A percentile compares a stretch with the other conserved stretches of the same genome.
phyloP scores from a whole-genome alignment of 2,888 invertebrate genomes.

The Phengaris alcon region DNA sequence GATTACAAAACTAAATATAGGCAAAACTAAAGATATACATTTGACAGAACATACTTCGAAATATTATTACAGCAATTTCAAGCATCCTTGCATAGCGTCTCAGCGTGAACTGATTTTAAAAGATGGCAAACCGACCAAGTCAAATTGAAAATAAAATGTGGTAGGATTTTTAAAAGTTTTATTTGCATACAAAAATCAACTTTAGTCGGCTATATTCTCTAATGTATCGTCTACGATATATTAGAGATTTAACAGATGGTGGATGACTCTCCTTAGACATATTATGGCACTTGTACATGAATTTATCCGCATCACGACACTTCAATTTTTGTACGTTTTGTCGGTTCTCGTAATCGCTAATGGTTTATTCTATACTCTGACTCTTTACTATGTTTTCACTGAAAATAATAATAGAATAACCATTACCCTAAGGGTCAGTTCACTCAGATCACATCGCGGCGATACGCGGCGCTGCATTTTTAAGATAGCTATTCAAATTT shows the following conservation, averaged over 20 bases:
- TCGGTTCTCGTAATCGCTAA: conserved; percentile 39
- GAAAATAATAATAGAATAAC: background rate
- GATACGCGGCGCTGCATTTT: no score
- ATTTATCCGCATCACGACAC: conserved; percentile 27
- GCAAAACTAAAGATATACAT: no score
- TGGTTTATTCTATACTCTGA: conserved; percentile 37
- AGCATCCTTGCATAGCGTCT: no score
- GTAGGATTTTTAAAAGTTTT: background rate
- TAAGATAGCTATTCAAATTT: no score
- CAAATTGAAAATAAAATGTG: background rate
- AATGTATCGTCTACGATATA: conserved; percentile 57
- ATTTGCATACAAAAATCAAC: background rate
- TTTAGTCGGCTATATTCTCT: conserved; percentile 46
- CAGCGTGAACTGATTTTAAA: no score
- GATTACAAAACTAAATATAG: no score
- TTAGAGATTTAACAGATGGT: conserved; percentile 60
- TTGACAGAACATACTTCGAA: no score
- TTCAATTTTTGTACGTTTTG: conserved; percentile 36
- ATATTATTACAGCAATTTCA: no score
- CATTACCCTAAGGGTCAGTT: no score
- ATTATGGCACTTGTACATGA: conserved; percentile 42
- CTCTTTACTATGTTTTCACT: background rate
- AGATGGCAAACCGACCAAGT: background rate
- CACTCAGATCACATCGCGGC: no score
- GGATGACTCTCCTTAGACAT: conserved; percentile 46